These are phyloP conservation scores for Rhodophaea formosa DNA, from an alignment of 2,888 invertebrate species.

Conservation along the genomic window DNA sequence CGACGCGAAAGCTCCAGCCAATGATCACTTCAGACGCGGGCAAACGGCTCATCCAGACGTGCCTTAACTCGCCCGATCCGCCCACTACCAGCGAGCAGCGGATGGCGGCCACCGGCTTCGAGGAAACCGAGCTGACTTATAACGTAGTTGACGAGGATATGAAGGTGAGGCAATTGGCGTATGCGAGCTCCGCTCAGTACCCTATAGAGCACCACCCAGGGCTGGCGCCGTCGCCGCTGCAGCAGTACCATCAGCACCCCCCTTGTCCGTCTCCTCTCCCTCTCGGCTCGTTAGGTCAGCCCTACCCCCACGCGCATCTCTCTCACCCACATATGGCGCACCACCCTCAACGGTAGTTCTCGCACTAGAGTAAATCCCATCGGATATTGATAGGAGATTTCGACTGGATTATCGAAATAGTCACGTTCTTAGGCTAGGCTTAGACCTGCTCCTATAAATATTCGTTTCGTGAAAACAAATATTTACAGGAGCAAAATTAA, in stretches of 20 bases:
- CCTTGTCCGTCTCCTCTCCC: conserved; percentile 89
- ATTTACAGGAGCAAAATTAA: conserved; percentile 17
- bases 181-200: conserved; percentile 87
- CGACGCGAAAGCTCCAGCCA: conserved; percentile 98
- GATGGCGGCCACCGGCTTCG: conserved; percentile 99
- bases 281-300: conserved; percentile 75
- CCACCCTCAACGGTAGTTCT: conserved; percentile 90
- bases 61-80: conserved; percentile 98
- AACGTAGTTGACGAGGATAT: conserved; percentile 97
- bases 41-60: conserved; percentile 98
- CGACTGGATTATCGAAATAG: conserved; percentile 61
- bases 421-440: conserved; percentile 68
- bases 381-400: conserved; percentile 30
- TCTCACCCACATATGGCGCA: conserved; percentile 88
- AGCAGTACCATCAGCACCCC: conserved; percentile 88
- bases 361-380: conserved; percentile 54
- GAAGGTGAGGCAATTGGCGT: conserved; percentile 98
- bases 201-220: conserved; percentile 85
- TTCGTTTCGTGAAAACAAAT: conserved; percentile 16
- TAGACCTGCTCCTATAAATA: conserved; percentile 35
- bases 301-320: conserved; percentile 76
- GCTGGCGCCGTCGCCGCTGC: conserved; percentile 83
- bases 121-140: conserved; percentile 98
- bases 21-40: conserved; percentile 99
- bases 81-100: conserved; percentile 93